phyloP scores from a whole-genome alignment of 2,113 vertebrate species.

The Conger conger region DNA sequence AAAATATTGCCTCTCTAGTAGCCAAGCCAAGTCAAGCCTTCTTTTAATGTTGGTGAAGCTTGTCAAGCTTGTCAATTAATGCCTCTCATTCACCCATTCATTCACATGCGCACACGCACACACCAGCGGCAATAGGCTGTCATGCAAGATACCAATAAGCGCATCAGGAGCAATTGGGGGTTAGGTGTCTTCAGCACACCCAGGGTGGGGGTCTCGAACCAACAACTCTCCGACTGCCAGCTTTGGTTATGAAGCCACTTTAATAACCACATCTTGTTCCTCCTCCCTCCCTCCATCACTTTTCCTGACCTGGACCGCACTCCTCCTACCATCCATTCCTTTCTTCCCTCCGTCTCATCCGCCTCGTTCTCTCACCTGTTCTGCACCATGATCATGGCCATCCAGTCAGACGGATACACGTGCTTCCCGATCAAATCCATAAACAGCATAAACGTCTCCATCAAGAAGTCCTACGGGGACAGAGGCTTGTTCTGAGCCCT shows the following conservation, averaged over 20 bases:
- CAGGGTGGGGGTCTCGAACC: no score
- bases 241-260: neutral
- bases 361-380: conserved; percentile 78
- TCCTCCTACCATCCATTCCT: conserved; percentile 9
- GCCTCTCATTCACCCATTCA: no score
- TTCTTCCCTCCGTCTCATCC: conserved; percentile 28
- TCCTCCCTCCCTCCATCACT: neutral
- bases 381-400: conserved; percentile 98
- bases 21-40: neutral
- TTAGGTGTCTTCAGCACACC: no score
- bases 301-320: neutral
- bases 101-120: no score
- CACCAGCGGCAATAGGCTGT: no score
- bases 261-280: neutral
- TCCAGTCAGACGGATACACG: conserved; percentile 93
- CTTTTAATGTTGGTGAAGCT: neutral
- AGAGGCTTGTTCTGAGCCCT: conserved; percentile 5
- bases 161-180: no score
- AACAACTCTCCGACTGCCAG: no score
- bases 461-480: conserved; percentile 86
- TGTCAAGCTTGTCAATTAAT: no score
- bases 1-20: neutral
- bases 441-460: conserved; percentile 96
- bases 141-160: no score
- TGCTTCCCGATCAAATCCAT: conserved; percentile 94